Evolutionary conservation across 1,140 invertebrate species (phyloP), one percentile per base, ranked within the genome.

Genomic region (Diabrotica undecimpunctata): DNA sequence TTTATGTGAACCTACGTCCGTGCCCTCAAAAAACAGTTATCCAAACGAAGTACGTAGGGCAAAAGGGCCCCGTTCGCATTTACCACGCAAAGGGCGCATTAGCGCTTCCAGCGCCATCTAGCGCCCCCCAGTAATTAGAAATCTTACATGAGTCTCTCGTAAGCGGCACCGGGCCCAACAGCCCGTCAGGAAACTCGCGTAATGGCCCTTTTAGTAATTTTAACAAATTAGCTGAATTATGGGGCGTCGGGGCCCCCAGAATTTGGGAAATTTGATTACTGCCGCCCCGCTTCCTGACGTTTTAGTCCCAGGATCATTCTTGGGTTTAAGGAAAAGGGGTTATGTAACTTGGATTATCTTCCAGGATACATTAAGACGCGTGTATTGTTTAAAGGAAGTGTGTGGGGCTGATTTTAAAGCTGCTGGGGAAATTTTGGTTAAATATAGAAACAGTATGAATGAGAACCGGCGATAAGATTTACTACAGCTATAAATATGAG

Each of bases 191-290:
- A 46, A 8, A n/a, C 41, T 8, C 41, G 41, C 41, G 41, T 46
- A 46, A 46, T 46, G 41, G 41, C 41, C 41, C 41, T 46, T 46
- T 46, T 46, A 46, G 41, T 46, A 46, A 46, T 46, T 46, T 46
- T 46, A 5, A 46, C 41, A 46, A 46, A 46, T 46, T 46, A 46
- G 41, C 5, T 8, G 41, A 46, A n/a, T 46, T 46, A 46, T 46
- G 41, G 41, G 41, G 41, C 41, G 41, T 46, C 41, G 41, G 5
- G 3, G n/a, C 41, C 41, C 41, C 41, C 41, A 46, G 5, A 46
- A 46, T 46, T 46, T 46, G 41, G 41, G 41, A 46, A 46, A 46
- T 46, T 46, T 46, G 41, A 46, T 46, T 46, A 46, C 3, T n/a
- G 41, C n/a, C 41, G 41, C 41, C 41, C 41, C 41, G 41, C n/a